Evolutionary conservation across 2,888 invertebrate genomes (phyloP).

Genomic region (Drosophila mayaguana): DNA sequence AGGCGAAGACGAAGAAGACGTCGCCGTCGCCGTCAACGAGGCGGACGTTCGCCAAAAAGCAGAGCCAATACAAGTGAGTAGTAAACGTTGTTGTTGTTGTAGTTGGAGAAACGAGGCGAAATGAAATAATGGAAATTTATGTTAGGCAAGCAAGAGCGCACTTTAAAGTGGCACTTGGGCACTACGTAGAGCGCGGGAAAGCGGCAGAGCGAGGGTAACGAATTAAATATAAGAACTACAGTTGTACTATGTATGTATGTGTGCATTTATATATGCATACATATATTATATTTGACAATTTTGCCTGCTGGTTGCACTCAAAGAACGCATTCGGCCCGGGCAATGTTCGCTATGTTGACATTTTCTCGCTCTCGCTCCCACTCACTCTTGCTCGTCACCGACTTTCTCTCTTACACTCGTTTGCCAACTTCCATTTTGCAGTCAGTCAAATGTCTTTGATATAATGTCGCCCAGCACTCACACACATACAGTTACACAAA

Average conservation of each 20-base stretch:
- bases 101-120: conserved; percentile 59
- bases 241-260: conserved; percentile 6
- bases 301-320: conserved; percentile 43
- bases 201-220: neutral
- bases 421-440: conserved; percentile 33
- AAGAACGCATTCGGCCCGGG: conserved; percentile 26
- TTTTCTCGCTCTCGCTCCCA: conserved; percentile 2
- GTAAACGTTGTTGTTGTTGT: conserved; percentile 44
- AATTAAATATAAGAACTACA: conserved; percentile 32
- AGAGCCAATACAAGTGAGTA: conserved; percentile 60
- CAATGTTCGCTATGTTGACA: conserved; percentile 21
- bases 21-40: conserved; percentile 47
- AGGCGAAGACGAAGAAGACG: conserved; percentile 55
- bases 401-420: neutral
- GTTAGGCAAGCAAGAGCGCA: conserved; percentile 59
- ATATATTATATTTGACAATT: conserved; percentile 31
- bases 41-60: conserved; percentile 60
- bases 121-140: conserved; percentile 76
- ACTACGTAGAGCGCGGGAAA: conserved; percentile 14
- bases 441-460: conserved; percentile 66
- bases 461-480: conserved; percentile 37
- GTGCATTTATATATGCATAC: neutral
- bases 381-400: neutral
- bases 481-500: conserved; percentile 7
- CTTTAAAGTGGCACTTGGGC: conserved; percentile 52